Conservation (phyloP, 1,140 invertebrate genomes). For the Venustaconcha ellipsiformis region DNA sequence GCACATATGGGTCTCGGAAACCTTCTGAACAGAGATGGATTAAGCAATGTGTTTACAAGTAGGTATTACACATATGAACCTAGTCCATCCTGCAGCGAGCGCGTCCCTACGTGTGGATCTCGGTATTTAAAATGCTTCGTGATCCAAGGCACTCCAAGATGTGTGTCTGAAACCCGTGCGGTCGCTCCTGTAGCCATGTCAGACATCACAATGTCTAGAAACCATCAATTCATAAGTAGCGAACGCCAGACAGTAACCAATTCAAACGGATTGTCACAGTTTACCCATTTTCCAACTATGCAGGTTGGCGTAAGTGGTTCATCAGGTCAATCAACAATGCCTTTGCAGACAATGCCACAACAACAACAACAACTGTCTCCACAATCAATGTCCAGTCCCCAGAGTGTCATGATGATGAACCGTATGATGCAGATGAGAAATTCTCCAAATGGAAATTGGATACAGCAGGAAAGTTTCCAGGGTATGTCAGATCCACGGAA, state of each 20-base stretch:
- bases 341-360: background rate
- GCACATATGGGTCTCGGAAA: conserved; percentile 19
- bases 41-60: conserved; percentile 37
- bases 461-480: too few species aligned
- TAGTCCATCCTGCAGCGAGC: conserved; percentile 40
- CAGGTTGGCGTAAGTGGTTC: too few species aligned
- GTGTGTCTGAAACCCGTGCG: conserved; percentile 29
- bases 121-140: conserved; percentile 37
- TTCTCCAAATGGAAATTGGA: too few species aligned
- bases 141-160: conserved; percentile 11
- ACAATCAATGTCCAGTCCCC: too few species aligned
- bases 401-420: too few species aligned
- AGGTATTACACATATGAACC: conserved; percentile 47
- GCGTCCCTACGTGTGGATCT: conserved; percentile 42
- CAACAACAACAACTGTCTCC: conserved; percentile 2
- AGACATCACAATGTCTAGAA: background rate
- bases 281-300: too few species aligned
- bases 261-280: too few species aligned
- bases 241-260: background rate
- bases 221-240: background rate
- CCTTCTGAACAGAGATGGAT: conserved; percentile 36
- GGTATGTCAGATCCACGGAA: too few species aligned
- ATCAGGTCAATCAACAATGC: background rate
- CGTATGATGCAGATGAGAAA: too few species aligned
- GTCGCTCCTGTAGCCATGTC: background rate